Evolutionary conservation across 2,888 invertebrate species (phyloP), one percentile per base, ranked within the genome.

Genomic region (Caenorhabditis panamensis): DNA sequence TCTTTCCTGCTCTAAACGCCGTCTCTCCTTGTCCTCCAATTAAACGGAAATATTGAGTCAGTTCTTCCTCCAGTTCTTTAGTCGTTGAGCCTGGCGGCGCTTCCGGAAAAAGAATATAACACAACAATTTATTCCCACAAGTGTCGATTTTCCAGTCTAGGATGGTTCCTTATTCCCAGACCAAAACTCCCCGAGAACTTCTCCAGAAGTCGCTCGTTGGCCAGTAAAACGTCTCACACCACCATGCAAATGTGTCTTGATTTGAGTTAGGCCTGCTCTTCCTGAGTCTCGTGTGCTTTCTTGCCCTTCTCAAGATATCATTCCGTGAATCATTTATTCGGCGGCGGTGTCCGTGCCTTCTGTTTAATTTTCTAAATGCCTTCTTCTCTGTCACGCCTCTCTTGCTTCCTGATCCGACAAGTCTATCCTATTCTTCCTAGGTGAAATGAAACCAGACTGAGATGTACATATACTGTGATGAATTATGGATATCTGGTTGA

Each of bases 361-460:
- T 47, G 72, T 73, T 75, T 75, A 75, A 75, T 75, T 75, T 75
- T 75, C 75, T 66, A 75, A 75, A 75, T 75, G 75, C 44, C 66
- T 44, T 53, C 36, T 20, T 58, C 58, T 41, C 37, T 20, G 31
- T 37, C 18, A 47, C 53, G 31, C 4, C 28, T n/a, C n/a, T n/a
- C n/a, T n/a, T 37, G 44, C 56, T 56, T 44, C 22, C 16, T 59
- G 9, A 22, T 2, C 41, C 36, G 41, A 51, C 66, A 47, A 20
- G 64, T 51, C 73, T 22, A 66, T 31, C 31, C 9, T 9, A 4
- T 66, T 73, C 59, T 73, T 73, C 18, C 47, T 28, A 5, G 22
- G 24, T 26, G 28, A 54, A 58, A 71, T 71, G 47, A 37, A 49
- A 53, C 49, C 64, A 66, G 59, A 73, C 59, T 41, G 24, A 59